Base-by-base conservation (phyloP, 2,797 vertebrate genomes). In the Rhinella marina region DNA sequence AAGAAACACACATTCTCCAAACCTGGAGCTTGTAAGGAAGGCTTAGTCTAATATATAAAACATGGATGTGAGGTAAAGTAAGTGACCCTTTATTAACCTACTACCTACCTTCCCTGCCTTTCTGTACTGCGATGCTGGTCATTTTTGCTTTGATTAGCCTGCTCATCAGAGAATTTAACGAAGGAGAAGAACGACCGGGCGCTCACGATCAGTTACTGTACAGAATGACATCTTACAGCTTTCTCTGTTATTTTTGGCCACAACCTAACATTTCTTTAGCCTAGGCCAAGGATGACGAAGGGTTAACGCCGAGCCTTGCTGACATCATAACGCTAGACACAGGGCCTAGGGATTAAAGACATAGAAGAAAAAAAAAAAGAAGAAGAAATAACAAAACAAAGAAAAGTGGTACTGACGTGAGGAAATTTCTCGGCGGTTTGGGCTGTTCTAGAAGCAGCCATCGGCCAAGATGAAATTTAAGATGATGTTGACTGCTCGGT, bases 331-430 rank as follows among this genome's bases (percentile, higher is more conserved):
- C 54, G 10, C 32, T 84, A 89, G 88, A 79, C 85, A 84, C 64
- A 78, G 84, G 79, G 70, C 80, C 56, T 54, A 52, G 88, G 81
- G 81, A 84, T 86, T 89, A 86, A 84, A 82, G 52, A 81, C 68
- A 64, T 76, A 27, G 25, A 61, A 87, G 64, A 78, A 64, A 64
- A 80, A 88, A 9, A 76, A 81, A 16, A 25, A 57, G 19, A 66
- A 81, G 41, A 27, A 72, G 27, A 80, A 86, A 86, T 54, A 89
- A 84, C 56, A 87, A 79, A 86, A 84, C 88, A 87, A 89, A 89
- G 88, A 73, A 80, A 89, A 89, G 88, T 89, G 88, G 81, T 84
- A 56, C 70, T 89, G 88, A 89, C 85, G 81, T 87, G 88, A 89
- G 73, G 88, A 87, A 84, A 89, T 87, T 83, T 89, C 81, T 84